Base-by-base conservation (phyloP, 2,113 vertebrate genomes). In the Phaethon lepturus region DNA sequence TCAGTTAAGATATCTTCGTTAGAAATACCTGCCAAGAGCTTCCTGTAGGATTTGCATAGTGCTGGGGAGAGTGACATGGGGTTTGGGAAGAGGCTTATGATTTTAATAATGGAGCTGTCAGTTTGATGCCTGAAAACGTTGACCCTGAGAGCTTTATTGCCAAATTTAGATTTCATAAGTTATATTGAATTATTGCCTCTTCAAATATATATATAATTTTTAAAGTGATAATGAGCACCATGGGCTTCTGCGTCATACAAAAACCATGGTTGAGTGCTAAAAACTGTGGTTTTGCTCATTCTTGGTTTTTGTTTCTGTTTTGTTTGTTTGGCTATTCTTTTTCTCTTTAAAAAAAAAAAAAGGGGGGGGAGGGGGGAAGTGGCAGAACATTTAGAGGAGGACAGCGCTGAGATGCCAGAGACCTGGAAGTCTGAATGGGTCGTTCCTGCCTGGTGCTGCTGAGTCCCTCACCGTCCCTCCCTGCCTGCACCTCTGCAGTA, bases 71-170 rank as follows among this genome's bases (percentile, higher is more conserved):
- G 50, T 74, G 87, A 91, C 74, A 67, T 59, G 66, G 64, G 68
- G 62, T 90, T 92, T 81, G 55, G 56, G 91, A 97, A 79, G 84
- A 68, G 45, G 92, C 72, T 97, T 79, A 73, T 31, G 26, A 56
- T 96, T 98, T 97, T 97, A 94, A 96, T 96, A 91, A 97, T 69
- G 72, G 68, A 95, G 66, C 89, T 97, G 95, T 97, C 97, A 82
- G 23, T 91, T 93, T 92, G 91, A 97, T 95, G 88, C 42, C 81
- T 96, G 76, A 56, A 83, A 95, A 86, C 7, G 9, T 59, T 93
- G 87, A 96, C 85, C 82, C 63, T 64, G 49, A 88, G 77, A 88
- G 35, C 64, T 96, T 95, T 92, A 91, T 94, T 95, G 79, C 58
- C 79, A 88, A 92, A 94, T 81, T 87, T 85, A 95, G 82, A 89